Conservation (phyloP, 2,797 vertebrate species). For the Muraenolepis orangiensis region DNA sequence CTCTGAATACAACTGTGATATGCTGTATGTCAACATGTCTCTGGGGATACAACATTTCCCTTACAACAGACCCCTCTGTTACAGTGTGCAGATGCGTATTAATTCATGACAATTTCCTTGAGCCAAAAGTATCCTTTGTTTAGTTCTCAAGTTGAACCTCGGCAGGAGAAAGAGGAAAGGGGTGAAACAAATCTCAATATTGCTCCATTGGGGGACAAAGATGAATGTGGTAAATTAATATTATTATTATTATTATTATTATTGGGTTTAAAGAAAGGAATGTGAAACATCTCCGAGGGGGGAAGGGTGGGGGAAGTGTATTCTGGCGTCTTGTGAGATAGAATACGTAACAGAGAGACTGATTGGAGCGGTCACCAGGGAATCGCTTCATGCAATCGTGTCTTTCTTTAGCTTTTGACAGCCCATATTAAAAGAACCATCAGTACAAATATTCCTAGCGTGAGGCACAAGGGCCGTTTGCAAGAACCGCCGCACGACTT, state of each 20-base stretch:
- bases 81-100: background rate
- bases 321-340: conserved; percentile 30
- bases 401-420: background rate
- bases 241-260: no score
- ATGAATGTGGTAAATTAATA: conserved; percentile 45
- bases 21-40: background rate
- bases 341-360: background rate
- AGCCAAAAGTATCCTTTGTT: conserved; percentile 22
- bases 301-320: conserved; percentile 23
- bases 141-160: conserved; percentile 34
- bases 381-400: background rate
- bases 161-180: conserved; percentile 34
- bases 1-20: background rate
- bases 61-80: background rate
- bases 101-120: conserved; percentile 24
- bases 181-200: conserved; percentile 21
- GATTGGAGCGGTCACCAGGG: conserved; percentile 14
- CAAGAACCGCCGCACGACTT: background rate
- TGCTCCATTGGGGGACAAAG: conserved; percentile 41
- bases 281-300: conserved; percentile 28
- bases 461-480: background rate
- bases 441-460: background rate
- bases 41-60: background rate
- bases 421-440: background rate
- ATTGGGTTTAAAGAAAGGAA: conserved; percentile 35